Percentiles rank a stretch among this genome's conserved stretches.
Conservation (phyloP, 2,888 invertebrate species). For the Keiferia lycopersicella region DNA sequence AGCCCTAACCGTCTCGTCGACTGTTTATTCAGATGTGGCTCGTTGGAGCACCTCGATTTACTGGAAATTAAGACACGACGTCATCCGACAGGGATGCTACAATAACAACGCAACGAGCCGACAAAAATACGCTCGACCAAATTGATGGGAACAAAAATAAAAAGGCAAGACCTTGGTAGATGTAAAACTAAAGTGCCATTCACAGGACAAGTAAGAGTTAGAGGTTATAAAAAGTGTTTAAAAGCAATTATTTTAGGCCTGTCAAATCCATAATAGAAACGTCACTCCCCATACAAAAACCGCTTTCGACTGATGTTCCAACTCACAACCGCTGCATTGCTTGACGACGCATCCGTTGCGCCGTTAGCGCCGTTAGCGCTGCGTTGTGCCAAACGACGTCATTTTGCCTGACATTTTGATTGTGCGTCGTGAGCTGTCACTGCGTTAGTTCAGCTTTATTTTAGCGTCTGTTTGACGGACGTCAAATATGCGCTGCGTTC, state of each 20-base stretch:
- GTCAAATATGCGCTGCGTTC: no score
- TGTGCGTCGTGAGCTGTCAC: no score
- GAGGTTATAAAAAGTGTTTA: slow-evolving; percentile 4
- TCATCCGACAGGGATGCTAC: slow-evolving; percentile 67
- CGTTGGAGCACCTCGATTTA: slow-evolving; percentile 75
- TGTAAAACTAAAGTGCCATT: neutral
- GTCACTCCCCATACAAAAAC: no score
- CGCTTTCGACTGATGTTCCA: no score
- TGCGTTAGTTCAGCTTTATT: no score
- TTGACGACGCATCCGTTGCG: no score
- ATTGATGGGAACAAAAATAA: slow-evolving; percentile 65
- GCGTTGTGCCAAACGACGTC: no score
- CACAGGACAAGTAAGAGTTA: neutral
- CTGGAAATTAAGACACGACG: slow-evolving; percentile 78
- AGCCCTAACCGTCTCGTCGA: slow-evolving; percentile 51
- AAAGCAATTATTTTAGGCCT: neutral
- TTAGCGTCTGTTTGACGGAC: no score
- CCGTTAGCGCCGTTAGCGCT: no score
- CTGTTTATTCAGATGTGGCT: slow-evolving; percentile 79
- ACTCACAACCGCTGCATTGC: no score
- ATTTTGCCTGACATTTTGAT: no score
- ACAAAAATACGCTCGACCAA: slow-evolving; percentile 65
- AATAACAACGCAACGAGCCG: slow-evolving; percentile 72
- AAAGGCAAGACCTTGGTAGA: slow-evolving; percentile 16
- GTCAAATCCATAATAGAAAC: no score